A percentile compares a stretch with the other conserved stretches of the same genome.
Evolutionary conservation across 2,888 invertebrate genomes (phyloP).

Genomic region (Megalurothrips usitatus): DNA sequence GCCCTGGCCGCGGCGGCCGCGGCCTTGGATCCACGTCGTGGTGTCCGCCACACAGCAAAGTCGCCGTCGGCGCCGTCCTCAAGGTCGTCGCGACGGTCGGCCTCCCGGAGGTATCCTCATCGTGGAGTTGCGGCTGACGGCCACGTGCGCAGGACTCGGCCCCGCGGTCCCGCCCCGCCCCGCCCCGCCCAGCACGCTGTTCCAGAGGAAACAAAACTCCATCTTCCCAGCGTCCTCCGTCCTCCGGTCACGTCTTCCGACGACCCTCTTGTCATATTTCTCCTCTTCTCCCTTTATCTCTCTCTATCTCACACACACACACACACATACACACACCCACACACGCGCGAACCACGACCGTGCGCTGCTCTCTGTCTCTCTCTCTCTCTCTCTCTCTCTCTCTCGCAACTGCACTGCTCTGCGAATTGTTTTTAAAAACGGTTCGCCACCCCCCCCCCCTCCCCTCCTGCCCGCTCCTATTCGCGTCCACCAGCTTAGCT

Average conservation of each 20-base stretch:
- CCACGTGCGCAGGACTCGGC: background rate
- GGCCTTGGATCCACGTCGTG: background rate
- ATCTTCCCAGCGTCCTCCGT: background rate
- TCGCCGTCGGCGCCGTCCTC: background rate
- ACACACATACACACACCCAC: no score
- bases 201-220: background rate
- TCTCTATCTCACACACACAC: no score
- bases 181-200: no score
- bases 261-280: no score
- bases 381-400: conserved; percentile 1
- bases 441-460: background rate
- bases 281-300: no score
- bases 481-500: background rate
- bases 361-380: background rate
- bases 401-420: background rate
- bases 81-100: no score
- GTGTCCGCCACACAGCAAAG: background rate
- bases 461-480: background rate
- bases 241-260: background rate
- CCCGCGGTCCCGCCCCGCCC: background rate
- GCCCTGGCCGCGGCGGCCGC: background rate
- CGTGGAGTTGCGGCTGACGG: background rate
- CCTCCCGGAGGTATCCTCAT: no score
- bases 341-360: no score
- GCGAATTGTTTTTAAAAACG: background rate